phyloP scores from a whole-genome alignment of 2,888 invertebrate genomes.

The Deladenus siricidicola region DNA sequence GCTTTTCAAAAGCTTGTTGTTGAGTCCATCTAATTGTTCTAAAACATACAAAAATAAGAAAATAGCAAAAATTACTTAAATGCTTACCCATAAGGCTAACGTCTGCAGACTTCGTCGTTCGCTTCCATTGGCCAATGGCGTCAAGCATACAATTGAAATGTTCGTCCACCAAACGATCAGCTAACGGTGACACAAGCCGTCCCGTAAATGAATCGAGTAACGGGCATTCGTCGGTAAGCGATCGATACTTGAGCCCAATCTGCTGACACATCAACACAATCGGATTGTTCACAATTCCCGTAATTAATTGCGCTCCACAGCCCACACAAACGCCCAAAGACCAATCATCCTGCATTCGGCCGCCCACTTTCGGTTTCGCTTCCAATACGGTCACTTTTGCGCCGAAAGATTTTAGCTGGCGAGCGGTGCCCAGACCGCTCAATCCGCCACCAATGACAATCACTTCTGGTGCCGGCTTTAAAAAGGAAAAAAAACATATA shows the following conservation, averaged over 20 bases:
- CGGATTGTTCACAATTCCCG: conserved; percentile 58
- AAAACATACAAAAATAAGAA: conserved; percentile 10
- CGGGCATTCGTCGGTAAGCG: conserved; percentile 54
- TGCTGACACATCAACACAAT: conserved; percentile 57
- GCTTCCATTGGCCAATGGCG: conserved; percentile 38
- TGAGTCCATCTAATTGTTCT: conserved; percentile 51
- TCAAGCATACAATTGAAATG: conserved; percentile 42
- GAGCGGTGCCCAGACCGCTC: conserved; percentile 57
- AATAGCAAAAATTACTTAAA: not conserved
- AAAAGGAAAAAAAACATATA: too few relatives aligned
- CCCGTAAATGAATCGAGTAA: conserved; percentile 52
- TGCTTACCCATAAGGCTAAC: conserved; percentile 33
- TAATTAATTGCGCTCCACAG: conserved; percentile 56
- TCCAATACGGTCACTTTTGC: conserved; percentile 56
- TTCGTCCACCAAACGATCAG: conserved; percentile 37
- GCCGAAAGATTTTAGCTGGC: conserved; percentile 56
- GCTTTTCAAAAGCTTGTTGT: conserved; percentile 51
- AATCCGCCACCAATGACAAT: conserved; percentile 58
- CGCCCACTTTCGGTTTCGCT: conserved; percentile 56
- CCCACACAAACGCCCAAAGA: conserved; percentile 52
- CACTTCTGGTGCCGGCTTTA: conserved; percentile 35
- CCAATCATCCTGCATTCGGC: conserved; percentile 54
- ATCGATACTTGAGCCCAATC: conserved; percentile 19
- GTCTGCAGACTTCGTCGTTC: conserved; percentile 21
- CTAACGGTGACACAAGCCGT: conserved; percentile 39